Evolutionary conservation across 2,797 vertebrate genomes (phyloP).

Genomic region (Thripadectes ignobilis): DNA sequence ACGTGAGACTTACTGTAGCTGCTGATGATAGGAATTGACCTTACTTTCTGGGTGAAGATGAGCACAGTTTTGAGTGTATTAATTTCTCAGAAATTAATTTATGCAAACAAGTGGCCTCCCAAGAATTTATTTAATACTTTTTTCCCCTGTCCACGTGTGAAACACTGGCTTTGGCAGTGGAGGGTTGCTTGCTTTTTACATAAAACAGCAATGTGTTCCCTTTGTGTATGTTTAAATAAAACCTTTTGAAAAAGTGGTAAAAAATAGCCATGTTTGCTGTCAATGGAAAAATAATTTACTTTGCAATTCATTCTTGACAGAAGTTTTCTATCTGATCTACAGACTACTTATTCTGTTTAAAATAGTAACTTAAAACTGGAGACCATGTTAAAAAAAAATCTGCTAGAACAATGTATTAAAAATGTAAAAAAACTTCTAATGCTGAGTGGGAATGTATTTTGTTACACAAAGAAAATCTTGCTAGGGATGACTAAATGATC

Average conservation of each 20-base stretch:
- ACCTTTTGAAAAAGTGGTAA: neutral
- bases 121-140: neutral
- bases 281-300: neutral
- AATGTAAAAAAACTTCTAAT: neutral
- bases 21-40: neutral
- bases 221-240: constrained; percentile 38
- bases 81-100: constrained; percentile 11
- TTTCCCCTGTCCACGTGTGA: neutral
- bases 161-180: neutral
- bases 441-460: neutral
- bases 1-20: neutral
- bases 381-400: neutral
- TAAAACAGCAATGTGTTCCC: neutral
- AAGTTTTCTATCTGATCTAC: neutral
- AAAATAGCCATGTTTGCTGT: neutral
- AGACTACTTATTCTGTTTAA: neutral
- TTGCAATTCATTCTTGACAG: neutral
- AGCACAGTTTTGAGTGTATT: neutral
- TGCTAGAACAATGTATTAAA: neutral
- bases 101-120: neutral
- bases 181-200: neutral
- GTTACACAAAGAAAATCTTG: neutral
- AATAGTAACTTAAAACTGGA: neutral
- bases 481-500: neutral
- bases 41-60: neutral